Conservation (phyloP, 2,797 vertebrate species). For the Vipera ursinii region DNA sequence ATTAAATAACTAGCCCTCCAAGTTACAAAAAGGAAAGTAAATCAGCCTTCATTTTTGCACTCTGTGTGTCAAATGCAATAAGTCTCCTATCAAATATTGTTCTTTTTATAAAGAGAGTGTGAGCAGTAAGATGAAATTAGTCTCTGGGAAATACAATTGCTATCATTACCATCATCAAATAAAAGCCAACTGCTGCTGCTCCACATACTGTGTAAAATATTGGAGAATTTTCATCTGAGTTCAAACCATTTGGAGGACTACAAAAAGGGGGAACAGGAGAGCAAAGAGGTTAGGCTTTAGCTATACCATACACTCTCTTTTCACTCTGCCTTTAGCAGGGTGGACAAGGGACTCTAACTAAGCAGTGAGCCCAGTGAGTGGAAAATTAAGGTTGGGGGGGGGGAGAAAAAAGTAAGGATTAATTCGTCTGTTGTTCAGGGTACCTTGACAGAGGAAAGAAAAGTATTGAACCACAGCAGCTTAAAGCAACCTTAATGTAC, state of each 20-base stretch:
- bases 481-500: conserved; percentile 77
- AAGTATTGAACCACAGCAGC: conserved; percentile 78
- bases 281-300: neutral
- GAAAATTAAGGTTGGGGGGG: conserved; percentile 37
- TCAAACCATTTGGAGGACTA: conserved; percentile 46
- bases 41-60: conserved; percentile 23
- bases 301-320: neutral
- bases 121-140: conserved; percentile 58
- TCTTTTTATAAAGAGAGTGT: conserved; percentile 39
- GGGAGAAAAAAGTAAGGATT: conserved; percentile 58
- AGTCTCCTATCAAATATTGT: conserved; percentile 37
- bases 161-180: conserved; percentile 57
- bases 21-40: conserved; percentile 45
- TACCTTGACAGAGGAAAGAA: conserved; percentile 72
- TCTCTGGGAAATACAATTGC: conserved; percentile 49
- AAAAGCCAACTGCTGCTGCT: conserved; percentile 43
- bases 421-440: conserved; percentile 74
- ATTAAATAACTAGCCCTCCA: conserved; percentile 40
- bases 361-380: conserved; percentile 30
- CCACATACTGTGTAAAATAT: conserved; percentile 45
- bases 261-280: conserved; percentile 10
- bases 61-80: conserved; percentile 22
- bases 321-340: conserved; percentile 55
- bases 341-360: conserved; percentile 37
- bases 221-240: conserved; percentile 41